phyloP scores from a whole-genome alignment of 1,140 invertebrate species.

The Gryllus bimaculatus region DNA sequence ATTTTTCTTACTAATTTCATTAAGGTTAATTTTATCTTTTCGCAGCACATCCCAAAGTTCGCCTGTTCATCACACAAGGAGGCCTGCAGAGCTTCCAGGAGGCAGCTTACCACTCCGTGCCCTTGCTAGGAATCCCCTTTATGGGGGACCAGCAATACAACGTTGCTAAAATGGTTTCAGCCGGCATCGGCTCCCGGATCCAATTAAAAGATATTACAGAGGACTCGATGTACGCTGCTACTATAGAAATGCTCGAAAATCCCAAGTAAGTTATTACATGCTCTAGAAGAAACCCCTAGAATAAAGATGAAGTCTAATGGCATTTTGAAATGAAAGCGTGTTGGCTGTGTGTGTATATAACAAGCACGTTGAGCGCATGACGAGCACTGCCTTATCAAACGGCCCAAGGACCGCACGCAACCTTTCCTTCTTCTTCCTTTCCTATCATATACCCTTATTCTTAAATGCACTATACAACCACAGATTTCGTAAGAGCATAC shows the following conservation, averaged over 20 bases:
- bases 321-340: too few species aligned
- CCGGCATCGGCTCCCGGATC: constrained; percentile 7
- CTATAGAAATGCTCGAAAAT: constrained; percentile 2
- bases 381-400: too few species aligned
- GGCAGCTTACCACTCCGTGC: constrained; percentile 25
- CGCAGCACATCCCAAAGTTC: constrained; percentile 15
- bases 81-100: constrained; percentile 35
- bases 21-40: not conserved
- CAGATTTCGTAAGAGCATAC: too few species aligned
- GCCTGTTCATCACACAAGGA: constrained; percentile 36
- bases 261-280: not conserved
- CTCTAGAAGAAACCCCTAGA: too few species aligned
- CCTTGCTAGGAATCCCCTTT: constrained; percentile 30
- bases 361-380: too few species aligned
- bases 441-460: too few species aligned
- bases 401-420: too few species aligned
- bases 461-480: too few species aligned
- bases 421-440: too few species aligned
- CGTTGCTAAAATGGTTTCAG: not conserved
- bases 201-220: not conserved
- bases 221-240: not conserved
- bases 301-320: too few species aligned
- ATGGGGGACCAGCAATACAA: constrained; percentile 32
- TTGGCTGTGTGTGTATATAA: too few species aligned
- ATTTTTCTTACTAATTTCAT: too few species aligned